phyloP scores from a whole-genome alignment of 2,888 invertebrate species.

The Lamellibrachia columna region DNA sequence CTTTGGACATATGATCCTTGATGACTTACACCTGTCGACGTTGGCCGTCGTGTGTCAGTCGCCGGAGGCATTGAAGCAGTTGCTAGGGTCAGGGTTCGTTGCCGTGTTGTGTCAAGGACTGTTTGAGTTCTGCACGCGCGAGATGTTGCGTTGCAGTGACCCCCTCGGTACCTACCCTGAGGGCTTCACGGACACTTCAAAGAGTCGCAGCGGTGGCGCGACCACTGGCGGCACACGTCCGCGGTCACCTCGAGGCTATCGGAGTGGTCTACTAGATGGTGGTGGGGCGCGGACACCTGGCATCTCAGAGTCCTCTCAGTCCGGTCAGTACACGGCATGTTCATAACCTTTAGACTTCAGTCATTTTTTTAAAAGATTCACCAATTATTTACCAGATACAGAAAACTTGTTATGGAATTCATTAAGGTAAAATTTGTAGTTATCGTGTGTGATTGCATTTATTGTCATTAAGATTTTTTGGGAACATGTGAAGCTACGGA shows the following conservation, averaged over 20 bases:
- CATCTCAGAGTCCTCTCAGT: conserved; percentile 14
- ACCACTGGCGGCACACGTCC: neutral
- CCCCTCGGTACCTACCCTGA: conserved; percentile 39
- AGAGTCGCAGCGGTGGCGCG: conserved; percentile 35
- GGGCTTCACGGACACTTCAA: conserved; percentile 48
- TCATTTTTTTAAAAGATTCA: no score
- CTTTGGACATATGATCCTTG: conserved; percentile 53
- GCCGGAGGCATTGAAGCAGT: conserved; percentile 77
- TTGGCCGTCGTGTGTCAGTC: conserved; percentile 85
- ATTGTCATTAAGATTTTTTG: no score
- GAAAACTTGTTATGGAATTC: no score
- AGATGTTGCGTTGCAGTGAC: conserved; percentile 51
- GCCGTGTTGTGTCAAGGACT: conserved; percentile 60
- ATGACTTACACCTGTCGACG: conserved; percentile 74
- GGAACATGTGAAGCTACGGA: no score
- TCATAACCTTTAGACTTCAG: neutral
- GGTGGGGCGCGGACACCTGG: neutral
- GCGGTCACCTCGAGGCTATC: neutral
- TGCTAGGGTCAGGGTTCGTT: conserved; percentile 80
- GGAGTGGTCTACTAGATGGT: neutral
- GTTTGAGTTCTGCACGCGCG: conserved; percentile 60
- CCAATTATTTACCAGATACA: no score
- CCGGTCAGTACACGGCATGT: neutral
- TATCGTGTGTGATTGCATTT: no score
- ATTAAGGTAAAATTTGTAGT: no score